Evolutionary conservation across 53 echinoderm and acorn worm genomes (phyloP), one percentile per base, ranked within the genome.

Genomic region (Pentamera pediparva): DNA sequence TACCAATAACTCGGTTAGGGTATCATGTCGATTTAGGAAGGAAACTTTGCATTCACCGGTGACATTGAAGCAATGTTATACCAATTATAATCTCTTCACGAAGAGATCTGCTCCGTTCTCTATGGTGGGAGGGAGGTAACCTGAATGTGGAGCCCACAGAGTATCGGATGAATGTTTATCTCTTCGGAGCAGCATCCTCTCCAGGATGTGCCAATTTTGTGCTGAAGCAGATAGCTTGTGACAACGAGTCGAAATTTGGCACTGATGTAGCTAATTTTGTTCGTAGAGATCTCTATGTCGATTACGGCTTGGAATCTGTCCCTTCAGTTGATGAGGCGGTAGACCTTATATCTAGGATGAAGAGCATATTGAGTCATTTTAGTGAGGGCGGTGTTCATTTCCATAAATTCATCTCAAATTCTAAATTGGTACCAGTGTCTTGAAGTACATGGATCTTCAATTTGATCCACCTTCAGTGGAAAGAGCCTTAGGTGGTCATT

Each of bases 71-170:
- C 52, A 28, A 76, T 82, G 76, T 82, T 82, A 55, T 64, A 82
- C 39, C 82, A 82, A n/a, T 63, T 82, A 67, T 82, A 20, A 22
- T 32, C 4, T 19, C 36, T 13, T 35, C 74, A 12, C 17, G 62
- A 26, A 24, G 81, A 48, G 50, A 74, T 49, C 26, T 78, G 4
- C 37, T 84, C 18, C 62, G 74, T 0, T 84, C 79, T 25, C 69
- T 79, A 18, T 79, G 85, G 85, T 84, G 85, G 79, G 74, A 72
- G 27, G 35, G 65, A 77, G 88, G 80, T 36, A 55, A 88, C 39
- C 72, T 39, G 31, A 35, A 30, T 6, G 29, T 26, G 36, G 33
- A 40, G 5, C 59, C 80, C 24, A 22, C 59, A 6, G 79, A 82
- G 24, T 79, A 79, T 37, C 17, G 87, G 25, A 87, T 83, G 87